Percentiles rank a stretch among this genome's conserved stretches.
phyloP scores from a whole-genome alignment of 2,113 vertebrate genomes.

The Hippocampus abdominalis region DNA sequence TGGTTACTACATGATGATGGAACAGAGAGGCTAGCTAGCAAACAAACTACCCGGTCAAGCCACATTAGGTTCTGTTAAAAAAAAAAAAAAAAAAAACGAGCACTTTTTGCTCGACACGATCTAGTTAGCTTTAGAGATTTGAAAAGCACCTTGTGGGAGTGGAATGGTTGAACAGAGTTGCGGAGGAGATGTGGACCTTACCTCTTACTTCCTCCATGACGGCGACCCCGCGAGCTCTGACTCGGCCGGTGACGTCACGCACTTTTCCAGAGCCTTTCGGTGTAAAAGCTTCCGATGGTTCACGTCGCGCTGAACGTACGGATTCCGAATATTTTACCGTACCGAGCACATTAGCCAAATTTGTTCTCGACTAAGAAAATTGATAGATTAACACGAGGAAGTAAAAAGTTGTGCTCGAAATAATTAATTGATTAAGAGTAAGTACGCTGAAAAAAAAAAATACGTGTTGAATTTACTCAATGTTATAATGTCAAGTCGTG shows the following conservation, averaged over 20 bases:
- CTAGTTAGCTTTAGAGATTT: background rate
- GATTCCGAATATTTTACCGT: no score
- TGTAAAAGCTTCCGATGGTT: background rate
- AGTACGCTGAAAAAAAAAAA: no score
- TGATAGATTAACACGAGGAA: no score
- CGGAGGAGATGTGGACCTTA: constrained; percentile 41
- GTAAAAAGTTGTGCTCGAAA: no score
- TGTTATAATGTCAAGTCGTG: no score
- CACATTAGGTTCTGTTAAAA: background rate
- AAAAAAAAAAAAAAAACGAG: no score
- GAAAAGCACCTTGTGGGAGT: background rate
- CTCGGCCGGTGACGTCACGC: constrained; percentile 51
- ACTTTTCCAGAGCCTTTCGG: background rate
- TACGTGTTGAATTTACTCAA: no score
- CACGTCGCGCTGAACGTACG: no score
- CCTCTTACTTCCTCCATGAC: constrained; percentile 77
- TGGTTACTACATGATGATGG: background rate
- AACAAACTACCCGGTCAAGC: background rate
- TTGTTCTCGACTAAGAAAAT: no score
- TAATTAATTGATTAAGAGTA: no score
- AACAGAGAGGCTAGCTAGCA: background rate
- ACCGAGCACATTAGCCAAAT: no score
- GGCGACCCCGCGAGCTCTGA: constrained; percentile 35
- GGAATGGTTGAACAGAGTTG: background rate
- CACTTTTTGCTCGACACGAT: background rate